Conservation (phyloP, 92 coral and sea anemone species). For the Parazoanthus darwini region DNA sequence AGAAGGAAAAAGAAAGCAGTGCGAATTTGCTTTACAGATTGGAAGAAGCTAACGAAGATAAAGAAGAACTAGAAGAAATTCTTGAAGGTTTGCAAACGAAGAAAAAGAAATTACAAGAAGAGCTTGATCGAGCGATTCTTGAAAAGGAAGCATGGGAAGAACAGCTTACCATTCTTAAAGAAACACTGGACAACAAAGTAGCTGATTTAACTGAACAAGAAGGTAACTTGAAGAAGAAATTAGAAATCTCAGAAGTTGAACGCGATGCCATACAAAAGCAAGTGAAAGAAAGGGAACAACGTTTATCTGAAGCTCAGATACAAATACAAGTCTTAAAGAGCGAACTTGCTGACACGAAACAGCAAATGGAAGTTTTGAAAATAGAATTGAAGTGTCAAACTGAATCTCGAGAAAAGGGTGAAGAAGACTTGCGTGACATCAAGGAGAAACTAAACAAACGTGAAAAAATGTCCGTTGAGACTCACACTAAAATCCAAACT, state of each 20-base stretch:
- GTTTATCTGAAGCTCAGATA: constrained; percentile 27
- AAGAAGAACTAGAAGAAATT: constrained; percentile 83
- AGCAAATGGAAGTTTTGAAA: constrained; percentile 32
- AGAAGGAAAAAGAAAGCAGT: constrained; percentile 51
- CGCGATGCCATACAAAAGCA: constrained; percentile 37
- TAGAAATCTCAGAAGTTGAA: constrained; percentile 39
- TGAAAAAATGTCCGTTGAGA: constrained; percentile 29
- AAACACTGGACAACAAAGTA: constrained; percentile 49
- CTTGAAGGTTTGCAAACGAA: constrained; percentile 70
- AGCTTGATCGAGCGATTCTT: constrained; percentile 60
- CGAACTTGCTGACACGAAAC: constrained; percentile 36
- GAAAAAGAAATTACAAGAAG: constrained; percentile 72
- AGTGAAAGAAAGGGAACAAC: constrained; percentile 43
- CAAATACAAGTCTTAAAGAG: constrained; percentile 41
- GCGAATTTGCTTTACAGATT: constrained; percentile 55
- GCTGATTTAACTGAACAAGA: constrained; percentile 26
- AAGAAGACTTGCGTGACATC: constrained; percentile 11
- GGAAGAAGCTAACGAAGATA: constrained; percentile 69
- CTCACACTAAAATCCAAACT: neutral
- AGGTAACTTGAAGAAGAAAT: constrained; percentile 29
- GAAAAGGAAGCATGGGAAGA: constrained; percentile 83
- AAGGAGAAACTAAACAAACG: constrained; percentile 45
- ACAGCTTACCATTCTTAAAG: constrained; percentile 59
- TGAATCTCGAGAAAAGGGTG: constrained; percentile 3
- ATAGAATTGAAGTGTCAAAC: constrained; percentile 43